phyloP scores from a whole-genome alignment of 2,888 invertebrate genomes.

The Rhamnusium bicolor region DNA sequence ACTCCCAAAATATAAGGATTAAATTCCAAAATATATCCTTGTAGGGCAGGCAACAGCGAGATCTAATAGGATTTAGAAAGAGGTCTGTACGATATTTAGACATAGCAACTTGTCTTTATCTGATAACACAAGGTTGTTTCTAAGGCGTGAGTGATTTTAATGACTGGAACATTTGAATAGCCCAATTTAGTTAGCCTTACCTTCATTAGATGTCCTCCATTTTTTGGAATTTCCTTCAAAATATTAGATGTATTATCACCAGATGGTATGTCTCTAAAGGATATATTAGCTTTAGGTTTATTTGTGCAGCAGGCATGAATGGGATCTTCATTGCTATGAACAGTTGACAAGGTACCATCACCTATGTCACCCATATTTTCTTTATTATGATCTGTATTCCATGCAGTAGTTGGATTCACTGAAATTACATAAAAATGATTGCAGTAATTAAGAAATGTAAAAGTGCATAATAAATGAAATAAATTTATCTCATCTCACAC shows the following conservation, averaged over 20 bases:
- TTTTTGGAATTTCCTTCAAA: conserved; percentile 30
- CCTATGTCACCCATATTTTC: conserved; percentile 36
- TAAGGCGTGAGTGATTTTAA: no score
- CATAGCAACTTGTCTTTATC: no score
- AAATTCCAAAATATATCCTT: no score
- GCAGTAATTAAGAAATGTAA: no score
- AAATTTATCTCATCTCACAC: no score
- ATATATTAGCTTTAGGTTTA: conserved; percentile 16
- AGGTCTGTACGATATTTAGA: no score
- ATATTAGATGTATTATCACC: conserved; percentile 40
- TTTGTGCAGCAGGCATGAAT: conserved; percentile 9
- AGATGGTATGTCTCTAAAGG: conserved; percentile 44
- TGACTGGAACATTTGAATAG: no score
- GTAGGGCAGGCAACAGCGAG: no score
- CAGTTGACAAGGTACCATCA: conserved; percentile 45
- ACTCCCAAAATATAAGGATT: no score
- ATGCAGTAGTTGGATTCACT: not conserved
- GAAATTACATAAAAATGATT: conserved; percentile 2
- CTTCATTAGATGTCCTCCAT: conserved; percentile 11
- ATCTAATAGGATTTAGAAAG: no score
- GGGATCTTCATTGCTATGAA: conserved; percentile 37
- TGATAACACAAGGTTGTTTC: no score
- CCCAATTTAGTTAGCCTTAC: not conserved
- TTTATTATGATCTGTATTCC: conserved; percentile 28
- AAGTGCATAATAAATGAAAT: no score